Evolutionary conservation across 2,888 invertebrate genomes (phyloP).

Genomic region (Tenthredo mesomela): DNA sequence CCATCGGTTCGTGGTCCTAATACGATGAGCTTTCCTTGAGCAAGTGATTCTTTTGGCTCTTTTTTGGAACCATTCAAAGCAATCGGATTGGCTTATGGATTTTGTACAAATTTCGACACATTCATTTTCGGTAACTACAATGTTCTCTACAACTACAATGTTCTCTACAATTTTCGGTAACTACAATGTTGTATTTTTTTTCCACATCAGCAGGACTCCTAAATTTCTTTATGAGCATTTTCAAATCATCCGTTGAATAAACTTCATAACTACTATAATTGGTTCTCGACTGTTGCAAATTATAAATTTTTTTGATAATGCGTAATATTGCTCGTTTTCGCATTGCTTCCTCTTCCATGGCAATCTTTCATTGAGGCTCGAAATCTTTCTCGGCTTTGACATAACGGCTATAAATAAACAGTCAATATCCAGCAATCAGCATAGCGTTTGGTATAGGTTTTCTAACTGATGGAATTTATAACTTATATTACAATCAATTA

Average conservation of each 20-base stretch:
- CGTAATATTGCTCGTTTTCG: constrained; percentile 7
- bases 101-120: constrained; percentile 39
- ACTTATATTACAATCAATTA: constrained; percentile 29
- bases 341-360: constrained; percentile 31
- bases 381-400: constrained; percentile 38
- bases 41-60: constrained; percentile 53
- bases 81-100: constrained; percentile 36
- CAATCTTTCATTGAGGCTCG: constrained; percentile 46
- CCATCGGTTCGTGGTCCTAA: constrained; percentile 49
- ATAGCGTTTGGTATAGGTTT: constrained; percentile 2
- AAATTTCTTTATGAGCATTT: constrained; percentile 47
- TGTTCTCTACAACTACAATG: constrained; percentile 54
- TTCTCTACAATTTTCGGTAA: constrained; percentile 36
- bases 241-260: constrained; percentile 30
- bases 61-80: constrained; percentile 48
- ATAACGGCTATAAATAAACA: constrained; percentile 36
- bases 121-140: constrained; percentile 47
- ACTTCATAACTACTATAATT: constrained; percentile 41
- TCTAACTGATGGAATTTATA: constrained; percentile 37
- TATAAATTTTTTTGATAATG: constrained; percentile 10
- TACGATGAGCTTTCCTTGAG: constrained; percentile 53
- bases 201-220: constrained; percentile 35
- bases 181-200: constrained; percentile 48
- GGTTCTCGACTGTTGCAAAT: constrained; percentile 28
- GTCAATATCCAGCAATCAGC: constrained; percentile 27